phyloP scores from a whole-genome alignment of 1,140 invertebrate genomes.

The Arctopsyche grandis region DNA sequence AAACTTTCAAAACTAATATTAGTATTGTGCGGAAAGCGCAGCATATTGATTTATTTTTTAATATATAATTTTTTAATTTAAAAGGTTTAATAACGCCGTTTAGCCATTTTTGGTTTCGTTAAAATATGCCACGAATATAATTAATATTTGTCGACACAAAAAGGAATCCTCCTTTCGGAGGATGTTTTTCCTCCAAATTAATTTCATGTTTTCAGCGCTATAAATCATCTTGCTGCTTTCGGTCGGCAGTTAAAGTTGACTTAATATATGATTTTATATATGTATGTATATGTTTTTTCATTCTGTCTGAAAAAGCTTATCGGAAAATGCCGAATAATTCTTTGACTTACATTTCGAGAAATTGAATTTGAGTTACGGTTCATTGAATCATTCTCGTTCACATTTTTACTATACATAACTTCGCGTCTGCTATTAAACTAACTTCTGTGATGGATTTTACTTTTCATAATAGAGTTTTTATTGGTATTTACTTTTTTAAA shows the following conservation, averaged over 20 bases:
- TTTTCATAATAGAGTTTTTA: background rate
- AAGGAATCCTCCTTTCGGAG: background rate
- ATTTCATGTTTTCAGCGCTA: background rate
- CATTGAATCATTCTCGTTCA: background rate
- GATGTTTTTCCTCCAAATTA: background rate
- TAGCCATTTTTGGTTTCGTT: background rate
- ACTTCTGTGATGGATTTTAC: background rate
- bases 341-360: background rate
- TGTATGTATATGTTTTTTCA: too few relatives aligned
- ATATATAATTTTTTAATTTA: background rate
- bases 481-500: too few relatives aligned
- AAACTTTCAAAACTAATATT: too few relatives aligned
- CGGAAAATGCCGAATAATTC: too few relatives aligned
- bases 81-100: background rate
- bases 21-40: too few relatives aligned
- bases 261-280: too few relatives aligned
- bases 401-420: background rate
- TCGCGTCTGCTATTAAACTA: background rate
- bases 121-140: conserved; percentile 5
- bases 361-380: background rate
- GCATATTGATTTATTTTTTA: background rate
- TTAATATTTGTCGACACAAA: background rate
- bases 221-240: background rate
- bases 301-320: too few relatives aligned
- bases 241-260: too few relatives aligned